These are phyloP conservation scores for Notoglanidium macrostoma DNA, from an alignment of 2,797 vertebrate species.

Conservation along the genomic window DNA sequence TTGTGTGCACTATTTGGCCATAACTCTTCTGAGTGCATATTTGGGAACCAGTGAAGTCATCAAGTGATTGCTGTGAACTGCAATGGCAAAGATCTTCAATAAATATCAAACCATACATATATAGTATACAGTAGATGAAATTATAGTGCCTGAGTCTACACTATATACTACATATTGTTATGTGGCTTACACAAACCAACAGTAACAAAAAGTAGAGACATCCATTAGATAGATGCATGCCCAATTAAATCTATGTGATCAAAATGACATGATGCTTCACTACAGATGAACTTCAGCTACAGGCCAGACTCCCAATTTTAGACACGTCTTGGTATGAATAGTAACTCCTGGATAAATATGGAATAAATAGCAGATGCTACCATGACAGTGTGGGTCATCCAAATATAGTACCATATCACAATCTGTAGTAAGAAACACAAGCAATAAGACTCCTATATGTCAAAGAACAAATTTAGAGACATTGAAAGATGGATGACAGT, in stretches of 20 bases:
- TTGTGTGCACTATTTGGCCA: constrained; percentile 44
- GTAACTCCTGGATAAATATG: constrained; percentile 43
- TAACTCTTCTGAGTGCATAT: constrained; percentile 41
- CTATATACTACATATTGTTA: neutral
- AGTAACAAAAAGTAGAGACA: neutral
- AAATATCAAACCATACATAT: constrained; percentile 15
- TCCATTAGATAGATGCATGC: constrained; percentile 4
- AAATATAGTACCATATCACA: constrained; percentile 49
- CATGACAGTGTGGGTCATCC: constrained; percentile 38
- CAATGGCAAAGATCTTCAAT: constrained; percentile 19
- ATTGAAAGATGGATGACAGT: constrained; percentile 50
- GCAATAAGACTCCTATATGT: constrained; percentile 5
- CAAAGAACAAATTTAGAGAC: constrained; percentile 17
- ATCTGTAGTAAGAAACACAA: constrained; percentile 37
- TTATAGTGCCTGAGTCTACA: constrained; percentile 21
- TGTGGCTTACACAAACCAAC: neutral
- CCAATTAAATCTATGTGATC: constrained; percentile 12
- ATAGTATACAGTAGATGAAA: constrained; percentile 15
- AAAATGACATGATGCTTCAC: constrained; percentile 1
- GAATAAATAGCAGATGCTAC: constrained; percentile 41
- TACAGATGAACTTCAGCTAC: neutral
- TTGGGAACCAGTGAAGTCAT: constrained; percentile 28
- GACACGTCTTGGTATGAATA: constrained; percentile 38
- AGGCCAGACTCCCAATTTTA: neutral
- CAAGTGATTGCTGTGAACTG: constrained; percentile 30